Conservation (phyloP, 2,888 invertebrate species). For the Drosophila prostipennis region DNA sequence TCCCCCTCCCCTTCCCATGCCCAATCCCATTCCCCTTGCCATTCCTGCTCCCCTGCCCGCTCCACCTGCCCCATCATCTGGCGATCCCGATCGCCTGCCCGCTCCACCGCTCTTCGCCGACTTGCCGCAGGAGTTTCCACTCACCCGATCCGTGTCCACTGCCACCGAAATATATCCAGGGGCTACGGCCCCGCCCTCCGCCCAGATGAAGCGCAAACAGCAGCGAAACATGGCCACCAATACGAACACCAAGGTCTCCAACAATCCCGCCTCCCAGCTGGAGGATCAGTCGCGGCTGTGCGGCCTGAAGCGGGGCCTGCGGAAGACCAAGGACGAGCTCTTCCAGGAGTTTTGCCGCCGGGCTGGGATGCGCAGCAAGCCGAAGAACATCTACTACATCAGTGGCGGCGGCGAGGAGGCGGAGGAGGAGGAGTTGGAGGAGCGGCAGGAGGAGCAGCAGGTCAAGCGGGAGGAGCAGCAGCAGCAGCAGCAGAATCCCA, state of each 20-base stretch:
- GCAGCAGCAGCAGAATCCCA: not conserved
- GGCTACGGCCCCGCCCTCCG: not conserved
- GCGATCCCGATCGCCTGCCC: not conserved
- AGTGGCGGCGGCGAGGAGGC: slow-evolving; percentile 65
- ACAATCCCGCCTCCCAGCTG: not conserved
- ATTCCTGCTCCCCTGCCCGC: slow-evolving; percentile 48
- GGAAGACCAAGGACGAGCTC: slow-evolving; percentile 83
- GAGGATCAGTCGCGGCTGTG: slow-evolving; percentile 69
- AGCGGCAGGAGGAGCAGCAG: slow-evolving; percentile 5
- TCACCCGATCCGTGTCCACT: slow-evolving; percentile 84
- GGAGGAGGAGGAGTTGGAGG: slow-evolving; percentile 13
- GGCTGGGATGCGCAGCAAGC: slow-evolving; percentile 82
- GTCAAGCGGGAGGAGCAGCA: slow-evolving; percentile 6
- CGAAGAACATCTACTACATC: slow-evolving; percentile 84
- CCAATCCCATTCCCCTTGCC: slow-evolving; percentile 4
- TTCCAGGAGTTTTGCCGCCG: slow-evolving; percentile 83
- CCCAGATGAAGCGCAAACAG: slow-evolving; percentile 51
- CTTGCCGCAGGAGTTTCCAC: slow-evolving; percentile 80
- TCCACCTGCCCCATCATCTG: slow-evolving; percentile 19
- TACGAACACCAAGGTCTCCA: slow-evolving; percentile 43
- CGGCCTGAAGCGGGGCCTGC: slow-evolving; percentile 81
- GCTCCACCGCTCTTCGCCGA: slow-evolving; percentile 64
- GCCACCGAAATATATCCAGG: slow-evolving; percentile 82
- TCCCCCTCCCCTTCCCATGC: slow-evolving; percentile 53
- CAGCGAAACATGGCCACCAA: slow-evolving; percentile 79